Evolutionary conservation across 92 coral and sea anemone genomes (phyloP).

Genomic region (Zoanthus solanderi): DNA sequence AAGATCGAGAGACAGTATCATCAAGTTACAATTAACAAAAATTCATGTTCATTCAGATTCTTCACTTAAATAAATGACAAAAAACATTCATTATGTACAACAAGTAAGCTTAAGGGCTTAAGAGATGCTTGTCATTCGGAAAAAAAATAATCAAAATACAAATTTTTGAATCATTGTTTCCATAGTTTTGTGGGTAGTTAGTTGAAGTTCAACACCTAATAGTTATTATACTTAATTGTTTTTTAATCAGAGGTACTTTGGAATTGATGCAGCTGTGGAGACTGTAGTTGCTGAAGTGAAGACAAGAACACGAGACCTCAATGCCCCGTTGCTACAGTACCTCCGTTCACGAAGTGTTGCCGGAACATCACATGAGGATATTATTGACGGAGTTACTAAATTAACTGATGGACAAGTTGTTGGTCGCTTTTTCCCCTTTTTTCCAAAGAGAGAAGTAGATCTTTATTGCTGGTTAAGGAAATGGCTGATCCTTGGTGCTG

Average conservation of each 20-base stretch:
- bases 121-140: too few relatives aligned
- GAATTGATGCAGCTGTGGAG: constrained; percentile 34
- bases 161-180: too few relatives aligned
- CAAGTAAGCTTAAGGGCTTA: too few relatives aligned
- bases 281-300: constrained; percentile 62
- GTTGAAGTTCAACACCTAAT: too few relatives aligned
- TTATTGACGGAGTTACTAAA: constrained; percentile 66
- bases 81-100: too few relatives aligned
- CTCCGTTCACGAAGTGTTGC: constrained; percentile 81
- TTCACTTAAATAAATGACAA: too few relatives aligned
- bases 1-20: too few relatives aligned
- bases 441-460: constrained; percentile 70
- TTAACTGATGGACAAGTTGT: constrained; percentile 60
- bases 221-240: not conserved
- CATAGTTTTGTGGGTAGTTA: too few relatives aligned
- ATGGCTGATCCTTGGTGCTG: constrained; percentile 72
- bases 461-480: constrained; percentile 70
- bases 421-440: constrained; percentile 76
- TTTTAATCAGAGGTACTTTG: constrained; percentile 41
- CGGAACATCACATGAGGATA: constrained; percentile 74
- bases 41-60: too few relatives aligned
- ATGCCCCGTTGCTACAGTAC: constrained; percentile 75
- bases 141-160: too few relatives aligned
- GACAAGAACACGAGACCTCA: constrained; percentile 73
- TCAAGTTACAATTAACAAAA: too few relatives aligned